A percentile compares a stretch with the other conserved stretches of the same genome.
phyloP scores from a whole-genome alignment of 2,113 vertebrate species.

The Cyprinodon variegatus region DNA sequence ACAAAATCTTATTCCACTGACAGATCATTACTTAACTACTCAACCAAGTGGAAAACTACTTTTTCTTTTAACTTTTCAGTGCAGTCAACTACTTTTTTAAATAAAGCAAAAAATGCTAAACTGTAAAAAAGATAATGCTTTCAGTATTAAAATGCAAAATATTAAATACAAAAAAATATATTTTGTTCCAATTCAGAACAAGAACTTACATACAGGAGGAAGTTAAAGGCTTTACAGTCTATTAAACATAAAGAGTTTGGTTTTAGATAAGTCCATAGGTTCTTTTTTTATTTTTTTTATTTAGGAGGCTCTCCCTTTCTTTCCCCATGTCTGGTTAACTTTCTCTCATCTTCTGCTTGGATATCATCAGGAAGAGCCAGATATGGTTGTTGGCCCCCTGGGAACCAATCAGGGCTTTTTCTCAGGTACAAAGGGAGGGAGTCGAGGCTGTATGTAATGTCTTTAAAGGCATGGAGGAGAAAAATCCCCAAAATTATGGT shows the following conservation, averaged over 20 bases:
- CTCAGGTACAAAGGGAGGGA: constrained; percentile 81
- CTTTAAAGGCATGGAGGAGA: constrained; percentile 83
- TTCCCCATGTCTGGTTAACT: constrained; percentile 35
- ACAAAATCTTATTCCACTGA: too few relatives aligned
- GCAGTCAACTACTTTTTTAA: constrained; percentile 4
- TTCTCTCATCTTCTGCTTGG: constrained; percentile 26
- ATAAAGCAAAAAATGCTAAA: constrained; percentile 31
- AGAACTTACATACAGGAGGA: constrained; percentile 1
- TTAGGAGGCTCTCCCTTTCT: constrained; percentile 42
- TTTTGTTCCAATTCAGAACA: neutral
- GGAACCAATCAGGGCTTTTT: constrained; percentile 42
- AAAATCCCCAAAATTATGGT: constrained; percentile 85
- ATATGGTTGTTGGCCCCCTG: constrained; percentile 59
- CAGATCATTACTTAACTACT: too few relatives aligned
- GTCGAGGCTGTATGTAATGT: constrained; percentile 75
- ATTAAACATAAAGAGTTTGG: constrained; percentile 30
- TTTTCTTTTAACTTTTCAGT: neutral
- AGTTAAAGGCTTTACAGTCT: constrained; percentile 3
- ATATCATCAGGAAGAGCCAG: constrained; percentile 55
- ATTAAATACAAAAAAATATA: neutral
- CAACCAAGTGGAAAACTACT: too few relatives aligned
- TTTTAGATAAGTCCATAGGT: neutral
- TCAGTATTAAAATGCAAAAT: constrained; percentile 27
- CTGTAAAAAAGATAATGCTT: constrained; percentile 2
- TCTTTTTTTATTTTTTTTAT: constrained; percentile 16